Evolutionary conservation across 2,113 vertebrate species (phyloP).

Genomic region (Hypocryptadius cinnamomeus): DNA sequence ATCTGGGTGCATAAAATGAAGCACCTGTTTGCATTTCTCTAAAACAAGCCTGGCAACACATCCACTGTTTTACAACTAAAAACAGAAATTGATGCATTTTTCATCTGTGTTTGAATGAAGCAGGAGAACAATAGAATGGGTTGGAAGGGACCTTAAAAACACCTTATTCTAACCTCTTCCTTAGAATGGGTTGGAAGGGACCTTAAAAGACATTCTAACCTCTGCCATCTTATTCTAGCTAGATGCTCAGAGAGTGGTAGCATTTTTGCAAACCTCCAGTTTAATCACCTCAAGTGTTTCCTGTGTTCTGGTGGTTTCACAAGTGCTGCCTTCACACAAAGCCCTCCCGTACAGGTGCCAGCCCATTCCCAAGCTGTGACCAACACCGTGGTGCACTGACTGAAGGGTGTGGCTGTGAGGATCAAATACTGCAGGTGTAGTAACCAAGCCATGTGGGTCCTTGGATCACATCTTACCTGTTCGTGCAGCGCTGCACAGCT

Average conservation of each 20-base stretch:
- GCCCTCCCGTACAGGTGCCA: accelerated
- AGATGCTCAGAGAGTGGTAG: neutral
- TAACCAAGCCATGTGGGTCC: accelerated
- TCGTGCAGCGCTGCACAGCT: accelerated
- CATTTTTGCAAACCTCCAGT: neutral
- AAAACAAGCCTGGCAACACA: neutral
- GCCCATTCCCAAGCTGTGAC: neutral
- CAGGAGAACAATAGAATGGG: neutral
- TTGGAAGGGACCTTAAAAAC: neutral
- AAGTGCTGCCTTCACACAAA: neutral
- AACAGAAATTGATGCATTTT: neutral
- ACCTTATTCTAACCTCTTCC: neutral
- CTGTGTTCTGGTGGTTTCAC: neutral
- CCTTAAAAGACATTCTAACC: too few species aligned
- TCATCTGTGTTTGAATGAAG: neutral
- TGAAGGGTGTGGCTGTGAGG: too few species aligned
- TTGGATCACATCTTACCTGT: neutral
- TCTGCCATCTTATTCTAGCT: neutral
- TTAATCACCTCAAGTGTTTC: neutral
- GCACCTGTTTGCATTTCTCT: neutral
- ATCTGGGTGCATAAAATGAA: neutral
- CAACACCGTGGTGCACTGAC: accelerated
- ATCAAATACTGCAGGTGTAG: accelerated
- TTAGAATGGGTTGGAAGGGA: too few species aligned
- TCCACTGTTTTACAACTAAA: neutral